phyloP scores from a whole-genome alignment of 2,113 vertebrate species.

The Pedetes capensis region DNA sequence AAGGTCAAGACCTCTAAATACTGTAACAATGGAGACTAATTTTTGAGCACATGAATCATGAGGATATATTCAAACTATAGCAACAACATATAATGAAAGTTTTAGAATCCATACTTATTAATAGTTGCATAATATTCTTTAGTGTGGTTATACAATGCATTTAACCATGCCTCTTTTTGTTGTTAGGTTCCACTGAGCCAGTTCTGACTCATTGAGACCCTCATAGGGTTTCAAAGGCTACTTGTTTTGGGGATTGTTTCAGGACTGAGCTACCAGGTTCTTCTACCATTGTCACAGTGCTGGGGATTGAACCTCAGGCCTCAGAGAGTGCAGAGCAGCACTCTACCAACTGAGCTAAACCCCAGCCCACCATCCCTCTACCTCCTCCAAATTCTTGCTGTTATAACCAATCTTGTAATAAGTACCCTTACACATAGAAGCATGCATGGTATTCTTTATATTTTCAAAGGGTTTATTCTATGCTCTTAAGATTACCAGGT shows the following conservation, averaged over 20 bases:
- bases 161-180: background rate
- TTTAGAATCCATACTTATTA: background rate
- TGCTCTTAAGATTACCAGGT: background rate
- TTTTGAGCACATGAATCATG: background rate
- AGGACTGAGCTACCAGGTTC: no score
- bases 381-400: background rate
- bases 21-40: background rate
- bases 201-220: no score
- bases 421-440: no score
- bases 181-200: no score
- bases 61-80: background rate
- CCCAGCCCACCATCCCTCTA: no score
- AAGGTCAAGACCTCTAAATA: background rate
- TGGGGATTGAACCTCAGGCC: no score
- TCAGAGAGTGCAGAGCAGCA: no score
- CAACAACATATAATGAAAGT: background rate
- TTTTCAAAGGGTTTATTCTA: constrained; percentile 5
- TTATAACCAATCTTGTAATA: background rate
- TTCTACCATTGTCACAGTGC: no score
- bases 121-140: background rate
- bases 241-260: no score
- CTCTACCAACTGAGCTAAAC: no score
- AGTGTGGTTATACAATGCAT: background rate
- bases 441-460: background rate
- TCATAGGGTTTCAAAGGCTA: no score